Evolutionary conservation across 2,797 vertebrate genomes (phyloP), one percentile per base, ranked within the genome.

Genomic region (Poecilia velifera): DNA sequence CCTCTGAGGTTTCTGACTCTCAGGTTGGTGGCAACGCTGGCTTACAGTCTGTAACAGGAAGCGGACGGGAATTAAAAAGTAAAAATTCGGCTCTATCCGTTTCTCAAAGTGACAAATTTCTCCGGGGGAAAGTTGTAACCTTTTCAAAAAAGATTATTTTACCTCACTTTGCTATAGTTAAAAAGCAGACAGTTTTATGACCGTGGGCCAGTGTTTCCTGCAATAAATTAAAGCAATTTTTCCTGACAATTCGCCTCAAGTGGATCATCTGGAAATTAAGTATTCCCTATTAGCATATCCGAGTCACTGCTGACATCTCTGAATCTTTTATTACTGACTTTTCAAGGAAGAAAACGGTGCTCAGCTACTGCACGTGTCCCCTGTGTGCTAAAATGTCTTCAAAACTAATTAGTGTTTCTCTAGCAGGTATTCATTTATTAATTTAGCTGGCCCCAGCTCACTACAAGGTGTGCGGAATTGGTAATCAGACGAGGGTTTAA

Each of bases 1-100:
- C 98, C 81, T 99, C 98, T 0, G 98, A 99, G 92, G 95, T 99
- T 88, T 99, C 98, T 0, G 98, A 99, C 92, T 99, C 98, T 16
- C 98, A 99, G 98, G 98, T 99, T 90, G 86, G 75, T 74, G 2
- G 36, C 74, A 70, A 78, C 81, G 80, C 76, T 74, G 72, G 68
- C 86, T 73, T 28, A 4, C 20, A 22, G 78, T 82, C 78, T 79
- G 43, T 77, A 83, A 85, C 78, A 76, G 70, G 45, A 45, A 87
- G 75, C 76, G n/a, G 79, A 71, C 49, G 71, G 43, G 9, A 71
- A 77, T 87, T 74, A 72, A 57, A 88, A 85, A 81, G 75, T 84
- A 22, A 78, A 62, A 90, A 83, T 82, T 82, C 41, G 5, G 34
- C 73, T 51, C 46, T 84, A 83, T 80, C 47, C 80, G 77, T 81